Conservation (phyloP, 2,888 invertebrate species). For the Amphipoea lucens region DNA sequence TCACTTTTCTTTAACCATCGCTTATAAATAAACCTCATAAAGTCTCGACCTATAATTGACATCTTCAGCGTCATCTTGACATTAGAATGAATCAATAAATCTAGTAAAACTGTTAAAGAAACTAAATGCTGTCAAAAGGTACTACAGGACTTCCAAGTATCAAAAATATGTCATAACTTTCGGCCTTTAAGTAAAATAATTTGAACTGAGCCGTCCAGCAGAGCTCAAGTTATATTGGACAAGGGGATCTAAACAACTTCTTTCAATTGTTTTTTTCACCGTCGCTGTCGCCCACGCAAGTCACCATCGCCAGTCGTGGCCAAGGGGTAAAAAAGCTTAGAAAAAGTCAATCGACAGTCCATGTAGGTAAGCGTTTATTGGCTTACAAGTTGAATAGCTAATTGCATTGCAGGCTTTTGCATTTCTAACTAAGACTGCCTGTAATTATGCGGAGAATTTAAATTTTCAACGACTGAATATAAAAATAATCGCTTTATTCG, state of each 20-base stretch:
- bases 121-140: too few relatives aligned
- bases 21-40: too few relatives aligned
- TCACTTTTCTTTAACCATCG: too few relatives aligned
- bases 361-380: constrained; percentile 44
- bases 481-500: background rate
- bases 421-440: constrained; percentile 29
- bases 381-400: constrained; percentile 38
- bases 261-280: background rate
- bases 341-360: constrained; percentile 34
- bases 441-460: constrained; percentile 20
- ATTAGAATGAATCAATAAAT: too few relatives aligned
- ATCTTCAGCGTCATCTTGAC: too few relatives aligned
- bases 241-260: background rate
- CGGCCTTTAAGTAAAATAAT: too few relatives aligned
- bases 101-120: too few relatives aligned
- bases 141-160: too few relatives aligned
- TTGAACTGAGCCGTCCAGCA: too few relatives aligned
- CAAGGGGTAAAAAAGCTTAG: constrained; percentile 49
- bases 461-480: constrained; percentile 15
- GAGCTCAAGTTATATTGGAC: background rate
- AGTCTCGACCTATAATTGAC: too few relatives aligned
- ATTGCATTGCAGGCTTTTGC: constrained; percentile 43
- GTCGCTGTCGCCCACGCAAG: background rate
- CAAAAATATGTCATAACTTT: too few relatives aligned
- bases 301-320: background rate